Evolutionary conservation across 2,797 vertebrate genomes (phyloP), one percentile per base, ranked within the genome.

Genomic region (Rhincodon typus): DNA sequence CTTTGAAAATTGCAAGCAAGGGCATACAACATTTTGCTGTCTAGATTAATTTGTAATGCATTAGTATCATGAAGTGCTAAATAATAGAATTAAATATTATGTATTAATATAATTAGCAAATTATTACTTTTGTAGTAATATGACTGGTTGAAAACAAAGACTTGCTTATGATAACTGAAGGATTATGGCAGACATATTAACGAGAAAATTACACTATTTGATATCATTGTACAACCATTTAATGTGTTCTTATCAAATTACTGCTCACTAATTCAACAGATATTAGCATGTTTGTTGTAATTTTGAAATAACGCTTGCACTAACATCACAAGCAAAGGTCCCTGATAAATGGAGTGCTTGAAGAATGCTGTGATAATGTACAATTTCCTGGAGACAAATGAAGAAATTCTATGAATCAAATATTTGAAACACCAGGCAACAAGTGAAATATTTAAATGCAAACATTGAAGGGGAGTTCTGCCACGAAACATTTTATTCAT

Each of bases 41-140:
- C 12, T 57, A 88, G 53, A 17, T 34, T 88, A 57, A 88, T 62
- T 88, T 88, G 12, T 57, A 57, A 57, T 62, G 10, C 50, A 88
- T 57, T 88, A 88, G 13, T 34, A 57, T 57, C 12, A 19, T 62
- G 25, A 88, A 88, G 62, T 66, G 57, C 21, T 42, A 42, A 12
- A 62, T 42, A 67, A 69, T 69, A 57, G 50, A 17, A 93, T 93
- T 93, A 93, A 93, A 42, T 93, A 93, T 67, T 27, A 42, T 69
- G 66, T 25, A 93, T 93, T 69, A 93, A 93, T 69, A 69, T 93
- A 69, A 93, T 67, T 93, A 93, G 66, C 25, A 93, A 42, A 21
- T 93, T 67, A 66, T 93, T 69, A 93, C n/a, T 93, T 69, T 93
- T 93, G 69, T 62, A 69, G 62, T 19, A 42, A 67, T 17, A n/a